Base-by-base conservation (phyloP, 2,888 invertebrate genomes). In the Drosophila mettleri region DNA sequence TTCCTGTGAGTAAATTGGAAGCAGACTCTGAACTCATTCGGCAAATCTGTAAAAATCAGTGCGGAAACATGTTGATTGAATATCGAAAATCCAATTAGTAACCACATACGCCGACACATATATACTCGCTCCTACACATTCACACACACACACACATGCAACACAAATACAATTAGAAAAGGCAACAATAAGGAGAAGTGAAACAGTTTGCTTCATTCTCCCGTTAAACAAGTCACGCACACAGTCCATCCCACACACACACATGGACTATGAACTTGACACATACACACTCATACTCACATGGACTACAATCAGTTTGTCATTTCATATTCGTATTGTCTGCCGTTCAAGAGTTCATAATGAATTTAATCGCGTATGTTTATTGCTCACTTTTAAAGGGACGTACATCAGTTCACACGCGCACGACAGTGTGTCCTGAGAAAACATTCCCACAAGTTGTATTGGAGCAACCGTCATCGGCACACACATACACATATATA, bases 301-400 rank as follows among this genome's bases (percentile, higher is more conserved):
- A 46, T 34, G 36, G 46, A 55, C 8, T 10, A 55, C 70, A 77
- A 80, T 78, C 74, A 74, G 74, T 73, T 81, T 80, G 80, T 76
- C 80, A 85, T 80, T 87, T 76, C 68, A 78, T 79, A 82, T 85
- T 69, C 88, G 66, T 41, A 82, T 86, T 87, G 85, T 87, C 67
- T 78, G 76, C 72, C 74, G 66, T 79, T 88, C 90, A 85, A 90
- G 87, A 89, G 89, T 88, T 89, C 85, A 83, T 89, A 90, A 91
- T 91, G 90, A 91, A 90, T 90, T 90, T 91, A 91, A 91, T 91
- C 91, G 91, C 89, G 86, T 90, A 90, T 90, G 89, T 90, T 91
- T 89, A 90, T 90, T 89, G 89, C 90, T 89, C 88, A 89, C 88
- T 89, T 85, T 88, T 77, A 59, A 71, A 27, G 12, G 41, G 12